Conservation (phyloP, 2,888 invertebrate species). For the Aricia artaxerxes region DNA sequence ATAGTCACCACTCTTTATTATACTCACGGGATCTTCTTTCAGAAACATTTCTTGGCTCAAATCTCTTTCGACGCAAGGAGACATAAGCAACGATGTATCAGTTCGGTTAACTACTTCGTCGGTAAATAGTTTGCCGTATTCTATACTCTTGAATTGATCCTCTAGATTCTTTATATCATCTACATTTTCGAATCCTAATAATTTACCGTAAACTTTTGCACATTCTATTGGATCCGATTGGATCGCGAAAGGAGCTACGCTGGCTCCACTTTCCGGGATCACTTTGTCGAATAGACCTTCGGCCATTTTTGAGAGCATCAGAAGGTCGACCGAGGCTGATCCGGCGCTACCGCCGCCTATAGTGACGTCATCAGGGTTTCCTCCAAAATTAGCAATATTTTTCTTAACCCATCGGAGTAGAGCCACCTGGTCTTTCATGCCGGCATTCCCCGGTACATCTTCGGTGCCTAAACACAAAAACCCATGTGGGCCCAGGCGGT, state of each 20-base stretch:
- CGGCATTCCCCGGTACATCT: conserved; percentile 59
- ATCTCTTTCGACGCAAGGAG: conserved; percentile 48
- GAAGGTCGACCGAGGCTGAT: conserved; percentile 51
- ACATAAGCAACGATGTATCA: conserved; percentile 44
- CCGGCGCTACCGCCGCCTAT: conserved; percentile 58
- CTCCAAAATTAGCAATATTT: conserved; percentile 42
- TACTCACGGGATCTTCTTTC: conserved; percentile 48
- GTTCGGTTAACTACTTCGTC: conserved; percentile 36
- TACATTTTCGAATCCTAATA: conserved; percentile 47
- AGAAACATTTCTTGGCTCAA: conserved; percentile 47
- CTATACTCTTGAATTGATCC: conserved; percentile 52
- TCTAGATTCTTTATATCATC: conserved; percentile 50
- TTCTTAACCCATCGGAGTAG: conserved; percentile 47
- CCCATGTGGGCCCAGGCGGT: conserved; percentile 53
- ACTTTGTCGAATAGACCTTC: conserved; percentile 38
- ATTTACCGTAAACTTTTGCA: conserved; percentile 51
- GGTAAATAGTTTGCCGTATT: conserved; percentile 46
- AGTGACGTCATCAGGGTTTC: conserved; percentile 60
- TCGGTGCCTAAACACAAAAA: conserved; percentile 58
- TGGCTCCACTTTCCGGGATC: conserved; percentile 55
- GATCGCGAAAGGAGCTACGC: conserved; percentile 45
- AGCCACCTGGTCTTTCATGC: conserved; percentile 61
- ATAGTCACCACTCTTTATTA: conserved; percentile 48
- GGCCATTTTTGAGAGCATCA: conserved; percentile 52
- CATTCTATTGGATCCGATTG: conserved; percentile 53